Conservation (phyloP, 2,113 vertebrate species). For the Dunckerocampus dactyliophorus region DNA sequence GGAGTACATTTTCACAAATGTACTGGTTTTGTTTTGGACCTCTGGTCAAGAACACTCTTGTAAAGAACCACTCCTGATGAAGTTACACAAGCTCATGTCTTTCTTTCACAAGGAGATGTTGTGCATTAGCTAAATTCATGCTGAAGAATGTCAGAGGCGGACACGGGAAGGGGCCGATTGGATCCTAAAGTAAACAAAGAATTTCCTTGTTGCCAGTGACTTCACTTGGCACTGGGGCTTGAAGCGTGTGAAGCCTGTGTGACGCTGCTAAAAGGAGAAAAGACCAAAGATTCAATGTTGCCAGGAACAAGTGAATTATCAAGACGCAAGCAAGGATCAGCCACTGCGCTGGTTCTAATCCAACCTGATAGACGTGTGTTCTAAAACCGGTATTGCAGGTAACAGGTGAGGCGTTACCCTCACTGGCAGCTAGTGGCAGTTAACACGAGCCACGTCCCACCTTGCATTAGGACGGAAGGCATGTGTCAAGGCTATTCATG, state of each 20-base stretch:
- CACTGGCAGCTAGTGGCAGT: not conserved
- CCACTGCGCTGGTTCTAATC: not conserved
- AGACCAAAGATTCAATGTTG: not conserved
- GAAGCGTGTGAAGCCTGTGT: conserved; percentile 1
- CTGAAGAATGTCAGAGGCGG: conserved; percentile 9
- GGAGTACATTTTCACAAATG: no score
- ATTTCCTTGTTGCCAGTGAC: conserved; percentile 14
- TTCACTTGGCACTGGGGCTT: conserved; percentile 17
- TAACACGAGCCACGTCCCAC: not conserved
- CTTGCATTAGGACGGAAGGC: not conserved
- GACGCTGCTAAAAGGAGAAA: no score
- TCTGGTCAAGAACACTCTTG: no score
- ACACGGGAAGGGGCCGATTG: conserved; percentile 2
- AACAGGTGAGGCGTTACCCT: not conserved
- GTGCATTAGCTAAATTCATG: conserved; percentile 14
- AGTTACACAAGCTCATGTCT: not conserved
- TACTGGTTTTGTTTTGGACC: no score
- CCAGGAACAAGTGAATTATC: not conserved
- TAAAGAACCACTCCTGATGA: conserved; percentile 18
- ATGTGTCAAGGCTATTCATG: no score
- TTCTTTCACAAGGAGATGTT: conserved; percentile 27
- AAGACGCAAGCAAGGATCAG: not conserved
- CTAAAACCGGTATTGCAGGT: conserved; percentile 4
- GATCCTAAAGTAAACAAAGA: conserved; percentile 35
- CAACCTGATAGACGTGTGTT: not conserved